A percentile compares a stretch with the other conserved stretches of the same genome.
These are phyloP conservation scores for Aphelocoma californica DNA, from an alignment of 2,797 vertebrate species.

Conservation along the genomic window DNA sequence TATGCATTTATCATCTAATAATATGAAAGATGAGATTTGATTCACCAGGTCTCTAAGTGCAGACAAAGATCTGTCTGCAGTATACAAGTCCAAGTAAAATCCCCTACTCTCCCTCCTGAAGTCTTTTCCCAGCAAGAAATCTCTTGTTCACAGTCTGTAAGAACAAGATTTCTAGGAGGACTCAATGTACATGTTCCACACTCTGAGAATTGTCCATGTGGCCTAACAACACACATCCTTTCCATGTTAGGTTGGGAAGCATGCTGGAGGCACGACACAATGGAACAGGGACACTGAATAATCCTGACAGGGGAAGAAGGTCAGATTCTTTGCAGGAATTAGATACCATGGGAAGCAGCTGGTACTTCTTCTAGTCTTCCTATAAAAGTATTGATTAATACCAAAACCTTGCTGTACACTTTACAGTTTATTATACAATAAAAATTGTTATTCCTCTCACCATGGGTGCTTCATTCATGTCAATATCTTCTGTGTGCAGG, in stretches of 20 bases:
- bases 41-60: background rate
- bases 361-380: background rate
- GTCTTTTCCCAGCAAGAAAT: background rate
- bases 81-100: background rate
- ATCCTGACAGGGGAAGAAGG: background rate
- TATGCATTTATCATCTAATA: background rate
- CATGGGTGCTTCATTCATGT: background rate
- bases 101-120: background rate
- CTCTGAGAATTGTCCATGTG: background rate
- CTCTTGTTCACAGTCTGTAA: background rate
- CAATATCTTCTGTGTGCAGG: background rate
- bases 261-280: background rate
- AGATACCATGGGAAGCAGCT: background rate
- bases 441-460: background rate
- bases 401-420: background rate
- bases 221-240: background rate
- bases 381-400: background rate
- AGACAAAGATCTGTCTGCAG: background rate
- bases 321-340: background rate
- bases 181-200: background rate
- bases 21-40: background rate
- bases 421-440: background rate
- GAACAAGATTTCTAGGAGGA: background rate
- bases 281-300: background rate
- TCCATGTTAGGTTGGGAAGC: background rate